A percentile compares a stretch with the other conserved stretches of the same genome.
phyloP scores from a whole-genome alignment of 2,113 vertebrate genomes.

The Oxygymnocypris stewartii region DNA sequence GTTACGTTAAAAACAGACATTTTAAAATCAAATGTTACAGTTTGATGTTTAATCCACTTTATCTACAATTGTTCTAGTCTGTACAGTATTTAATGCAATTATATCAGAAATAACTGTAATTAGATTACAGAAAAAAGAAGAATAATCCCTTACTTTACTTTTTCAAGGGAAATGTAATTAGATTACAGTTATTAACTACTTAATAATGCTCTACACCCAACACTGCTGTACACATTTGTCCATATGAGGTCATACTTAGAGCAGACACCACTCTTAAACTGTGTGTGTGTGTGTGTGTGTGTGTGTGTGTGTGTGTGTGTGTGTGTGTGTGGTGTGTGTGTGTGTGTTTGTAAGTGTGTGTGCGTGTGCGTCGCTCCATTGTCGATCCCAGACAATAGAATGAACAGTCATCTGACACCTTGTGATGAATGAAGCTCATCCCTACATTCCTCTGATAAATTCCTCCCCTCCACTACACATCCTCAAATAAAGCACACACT shows the following conservation, averaged over 20 bases:
- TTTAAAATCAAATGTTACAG: not conserved
- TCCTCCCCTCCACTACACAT: constrained; percentile 22
- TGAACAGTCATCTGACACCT: constrained; percentile 14
- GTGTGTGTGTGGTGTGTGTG: not conserved
- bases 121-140: not conserved
- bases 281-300: not conserved
- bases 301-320: too few relatives aligned
- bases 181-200: not conserved
- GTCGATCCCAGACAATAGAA: not conserved
- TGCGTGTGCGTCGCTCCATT: not conserved
- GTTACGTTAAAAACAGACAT: not conserved
- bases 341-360: not conserved
- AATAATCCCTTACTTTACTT: not conserved
- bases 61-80: not conserved
- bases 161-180: not conserved
- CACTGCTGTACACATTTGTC: too few relatives aligned
- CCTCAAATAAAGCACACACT: constrained; percentile 47
- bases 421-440: constrained; percentile 28
- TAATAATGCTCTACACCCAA: not conserved
- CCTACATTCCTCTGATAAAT: constrained; percentile 31
- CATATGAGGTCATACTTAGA: too few relatives aligned
- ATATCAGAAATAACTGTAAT: not conserved
- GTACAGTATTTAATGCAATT: too few relatives aligned
- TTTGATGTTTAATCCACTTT: not conserved
- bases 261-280: not conserved